These are phyloP conservation scores for Glaucomys volans DNA, from an alignment of 2,113 vertebrate species.

Conservation along the genomic window DNA sequence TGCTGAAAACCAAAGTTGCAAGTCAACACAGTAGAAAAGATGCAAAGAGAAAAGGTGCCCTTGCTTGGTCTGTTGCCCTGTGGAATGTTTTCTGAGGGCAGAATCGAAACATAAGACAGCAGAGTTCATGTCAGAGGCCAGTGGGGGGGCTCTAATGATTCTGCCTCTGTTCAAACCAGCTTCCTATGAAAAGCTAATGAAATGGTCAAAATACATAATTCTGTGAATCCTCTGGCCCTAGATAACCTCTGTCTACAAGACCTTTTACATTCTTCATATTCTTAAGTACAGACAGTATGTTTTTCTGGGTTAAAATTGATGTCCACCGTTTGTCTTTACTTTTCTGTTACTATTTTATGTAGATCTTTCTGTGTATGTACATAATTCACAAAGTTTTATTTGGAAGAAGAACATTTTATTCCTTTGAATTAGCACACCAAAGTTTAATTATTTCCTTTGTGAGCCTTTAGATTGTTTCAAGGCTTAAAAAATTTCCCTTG, in stretches of 20 bases:
- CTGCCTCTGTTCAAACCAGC: background rate
- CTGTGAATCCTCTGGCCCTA: background rate
- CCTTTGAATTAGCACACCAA: background rate
- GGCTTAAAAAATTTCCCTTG: background rate
- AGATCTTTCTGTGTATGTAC: background rate
- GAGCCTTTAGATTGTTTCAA: slow-evolving; percentile 41
- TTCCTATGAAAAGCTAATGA: slow-evolving; percentile 33
- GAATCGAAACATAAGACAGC: background rate
- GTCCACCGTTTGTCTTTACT: background rate
- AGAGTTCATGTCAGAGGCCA: background rate
- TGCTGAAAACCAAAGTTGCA: slow-evolving; percentile 29
- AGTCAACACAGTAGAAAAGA: background rate
- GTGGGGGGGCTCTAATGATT: background rate
- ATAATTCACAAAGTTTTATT: slow-evolving; percentile 42
- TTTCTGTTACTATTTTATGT: slow-evolving; percentile 29
- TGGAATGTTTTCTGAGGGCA: background rate
- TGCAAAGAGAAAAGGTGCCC: background rate
- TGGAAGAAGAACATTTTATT: background rate
- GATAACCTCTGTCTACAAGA: background rate
- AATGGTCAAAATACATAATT: slow-evolving; percentile 44
- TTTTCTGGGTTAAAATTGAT: slow-evolving; percentile 44
- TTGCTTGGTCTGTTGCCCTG: background rate
- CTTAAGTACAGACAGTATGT: background rate
- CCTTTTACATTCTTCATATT: slow-evolving; percentile 3
- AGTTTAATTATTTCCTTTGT: slow-evolving; percentile 37